Conservation (phyloP, 2,113 vertebrate genomes). For the Saccopteryx bilineata region DNA sequence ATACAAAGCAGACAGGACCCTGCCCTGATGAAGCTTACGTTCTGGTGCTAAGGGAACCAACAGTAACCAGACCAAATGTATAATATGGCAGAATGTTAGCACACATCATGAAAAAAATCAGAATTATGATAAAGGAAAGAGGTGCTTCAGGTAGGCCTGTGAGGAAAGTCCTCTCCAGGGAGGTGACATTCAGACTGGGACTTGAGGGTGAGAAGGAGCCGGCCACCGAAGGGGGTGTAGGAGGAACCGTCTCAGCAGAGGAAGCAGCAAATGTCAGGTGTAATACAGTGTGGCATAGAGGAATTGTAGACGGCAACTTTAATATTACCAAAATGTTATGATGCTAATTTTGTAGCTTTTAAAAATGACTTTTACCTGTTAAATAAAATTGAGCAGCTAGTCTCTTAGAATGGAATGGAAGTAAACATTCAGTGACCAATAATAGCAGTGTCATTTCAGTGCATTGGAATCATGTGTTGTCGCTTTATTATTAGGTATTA, state of each 20-base stretch:
- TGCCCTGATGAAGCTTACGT: not conserved
- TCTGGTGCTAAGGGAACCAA: not conserved
- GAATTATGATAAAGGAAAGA: not conserved
- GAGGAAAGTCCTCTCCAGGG: not conserved
- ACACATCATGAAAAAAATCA: not conserved
- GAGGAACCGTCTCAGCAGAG: not conserved
- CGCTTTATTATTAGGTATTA: conserved; percentile 90
- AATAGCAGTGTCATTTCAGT: not conserved
- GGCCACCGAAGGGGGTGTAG: not conserved
- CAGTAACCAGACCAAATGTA: not conserved
- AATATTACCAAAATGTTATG: not conserved
- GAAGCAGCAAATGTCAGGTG: not conserved
- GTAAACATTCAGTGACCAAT: conserved; percentile 32
- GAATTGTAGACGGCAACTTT: not conserved
- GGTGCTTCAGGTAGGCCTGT: no score
- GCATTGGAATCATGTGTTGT: conserved; percentile 44
- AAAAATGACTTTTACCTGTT: not conserved
- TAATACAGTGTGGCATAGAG: not conserved
- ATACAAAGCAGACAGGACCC: not conserved
- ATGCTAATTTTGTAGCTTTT: conserved; percentile 37
- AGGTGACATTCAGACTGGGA: not conserved
- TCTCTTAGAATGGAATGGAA: not conserved
- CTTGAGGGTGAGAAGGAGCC: not conserved
- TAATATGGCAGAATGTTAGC: not conserved
- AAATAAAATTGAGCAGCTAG: not conserved